Evolutionary conservation across 2,113 vertebrate species (phyloP).

Genomic region (Etheostoma cragini): DNA sequence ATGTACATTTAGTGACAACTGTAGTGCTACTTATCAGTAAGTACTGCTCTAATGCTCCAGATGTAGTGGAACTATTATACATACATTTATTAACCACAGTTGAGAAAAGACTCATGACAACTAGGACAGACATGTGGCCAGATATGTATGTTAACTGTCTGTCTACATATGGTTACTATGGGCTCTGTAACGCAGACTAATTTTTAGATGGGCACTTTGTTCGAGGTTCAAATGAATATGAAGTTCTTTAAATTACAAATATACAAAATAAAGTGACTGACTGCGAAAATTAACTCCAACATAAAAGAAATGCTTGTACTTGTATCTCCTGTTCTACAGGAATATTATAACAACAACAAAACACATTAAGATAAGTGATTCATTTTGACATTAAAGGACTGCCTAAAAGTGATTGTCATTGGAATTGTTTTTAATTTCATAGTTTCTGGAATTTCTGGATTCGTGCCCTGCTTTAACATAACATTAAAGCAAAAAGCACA

Average conservation of each 20-base stretch:
- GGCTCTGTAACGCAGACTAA: constrained; percentile 2
- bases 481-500: neutral
- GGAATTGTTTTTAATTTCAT: neutral
- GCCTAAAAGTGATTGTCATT: constrained; percentile 66
- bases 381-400: constrained; percentile 6
- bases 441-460: constrained; percentile 3
- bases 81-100: constrained; percentile 39
- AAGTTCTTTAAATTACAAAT: constrained; percentile 46
- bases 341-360: constrained; percentile 9
- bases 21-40: constrained; percentile 64
- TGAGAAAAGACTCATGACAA: constrained; percentile 37
- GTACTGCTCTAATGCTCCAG: constrained; percentile 5
- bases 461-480: neutral
- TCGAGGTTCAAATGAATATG: constrained; percentile 38
- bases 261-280: constrained; percentile 56
- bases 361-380: constrained; percentile 9
- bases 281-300: constrained; percentile 15
- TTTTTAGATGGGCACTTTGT: constrained; percentile 37
- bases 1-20: constrained; percentile 80
- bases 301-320: constrained; percentile 38
- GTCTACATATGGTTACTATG: neutral
- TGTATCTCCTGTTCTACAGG: constrained; percentile 20
- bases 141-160: constrained; percentile 9
- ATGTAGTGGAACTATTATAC: constrained; percentile 35
- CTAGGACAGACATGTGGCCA: constrained; percentile 24